phyloP scores from a whole-genome alignment of 2,888 invertebrate species.

The Synanthedon vespiformis region DNA sequence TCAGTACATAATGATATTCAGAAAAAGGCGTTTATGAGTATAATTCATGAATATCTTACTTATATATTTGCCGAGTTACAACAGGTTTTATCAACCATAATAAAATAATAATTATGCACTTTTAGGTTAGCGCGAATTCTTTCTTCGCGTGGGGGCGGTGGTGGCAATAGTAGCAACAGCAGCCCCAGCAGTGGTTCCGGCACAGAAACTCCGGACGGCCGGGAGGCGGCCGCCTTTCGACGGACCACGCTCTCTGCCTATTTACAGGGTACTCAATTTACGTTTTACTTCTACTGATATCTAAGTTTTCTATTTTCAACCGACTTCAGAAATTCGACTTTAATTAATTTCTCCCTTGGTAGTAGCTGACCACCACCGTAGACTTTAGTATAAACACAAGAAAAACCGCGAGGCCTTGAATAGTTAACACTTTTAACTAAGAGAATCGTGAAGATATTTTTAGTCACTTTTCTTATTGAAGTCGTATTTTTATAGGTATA shows the following conservation, averaged over 20 bases:
- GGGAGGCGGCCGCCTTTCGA: slow-evolving; percentile 88
- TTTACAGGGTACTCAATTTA: slow-evolving; percentile 70
- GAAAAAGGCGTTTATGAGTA: no score
- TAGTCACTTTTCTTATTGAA: slow-evolving; percentile 79
- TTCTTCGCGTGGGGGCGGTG: slow-evolving; percentile 80
- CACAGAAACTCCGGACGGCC: slow-evolving; percentile 78
- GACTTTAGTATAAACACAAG: background rate
- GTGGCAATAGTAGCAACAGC: slow-evolving; percentile 20
- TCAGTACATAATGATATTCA: no score
- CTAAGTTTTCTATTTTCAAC: no score
- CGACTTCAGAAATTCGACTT: no score
- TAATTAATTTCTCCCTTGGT: no score
- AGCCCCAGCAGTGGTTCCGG: slow-evolving; percentile 43
- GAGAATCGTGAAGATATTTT: no score
- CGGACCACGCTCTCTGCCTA: slow-evolving; percentile 89
- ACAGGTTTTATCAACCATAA: no score
- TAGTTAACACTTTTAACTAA: background rate
- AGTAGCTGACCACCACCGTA: no score
- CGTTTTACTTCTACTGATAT: no score
- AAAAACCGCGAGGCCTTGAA: background rate
- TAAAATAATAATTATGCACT: background rate
- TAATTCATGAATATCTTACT: no score
- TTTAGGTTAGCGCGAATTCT: slow-evolving; percentile 83
- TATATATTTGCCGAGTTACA: background rate
- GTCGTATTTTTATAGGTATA: slow-evolving; percentile 73